Evolutionary conservation across 2,888 invertebrate species (phyloP).

Genomic region (Polydrusus cervinus): DNA sequence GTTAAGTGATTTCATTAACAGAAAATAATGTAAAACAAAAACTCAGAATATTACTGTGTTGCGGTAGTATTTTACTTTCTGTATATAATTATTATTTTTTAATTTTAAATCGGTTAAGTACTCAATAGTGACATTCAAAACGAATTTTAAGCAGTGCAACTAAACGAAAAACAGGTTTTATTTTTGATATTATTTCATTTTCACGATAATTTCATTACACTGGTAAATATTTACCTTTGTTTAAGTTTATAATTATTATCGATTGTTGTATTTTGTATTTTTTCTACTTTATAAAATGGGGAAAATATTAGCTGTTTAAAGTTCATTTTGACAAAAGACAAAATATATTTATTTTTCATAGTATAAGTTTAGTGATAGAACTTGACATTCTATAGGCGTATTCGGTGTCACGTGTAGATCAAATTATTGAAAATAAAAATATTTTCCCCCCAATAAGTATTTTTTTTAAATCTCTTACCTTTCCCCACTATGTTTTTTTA

Average conservation of each 20-base stretch:
- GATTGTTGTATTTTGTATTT: conserved; percentile 32
- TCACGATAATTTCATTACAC: not conserved
- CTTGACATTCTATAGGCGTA: conserved; percentile 35
- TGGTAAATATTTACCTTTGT: conserved; percentile 1
- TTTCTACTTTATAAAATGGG: conserved; percentile 34
- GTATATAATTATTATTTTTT: conserved; percentile 57
- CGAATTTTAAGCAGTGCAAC: conserved; percentile 62
- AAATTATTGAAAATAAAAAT: conserved; percentile 38
- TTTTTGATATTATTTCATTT: conserved; percentile 51
- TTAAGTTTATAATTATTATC: conserved; percentile 25
- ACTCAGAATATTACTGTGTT: conserved; percentile 55
- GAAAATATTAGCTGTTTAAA: conserved; percentile 50
- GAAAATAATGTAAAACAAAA: conserved; percentile 48
- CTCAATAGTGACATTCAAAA: conserved; percentile 51
- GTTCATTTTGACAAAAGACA: conserved; percentile 40
- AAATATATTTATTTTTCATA: conserved; percentile 25
- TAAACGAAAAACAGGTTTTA: conserved; percentile 10
- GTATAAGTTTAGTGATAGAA: conserved; percentile 35
- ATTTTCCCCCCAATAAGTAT: conserved; percentile 29
- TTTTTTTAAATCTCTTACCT: not conserved
- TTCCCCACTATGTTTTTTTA: too few relatives aligned
- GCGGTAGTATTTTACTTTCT: conserved; percentile 68
- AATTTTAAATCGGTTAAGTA: conserved; percentile 46
- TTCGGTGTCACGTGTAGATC: conserved; percentile 35
- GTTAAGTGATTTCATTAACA: conserved; percentile 28